A percentile compares a stretch with the other conserved stretches of the same genome.
Evolutionary conservation across 2,113 vertebrate genomes (phyloP).

Genomic region (Herpailurus yagouaroundi): DNA sequence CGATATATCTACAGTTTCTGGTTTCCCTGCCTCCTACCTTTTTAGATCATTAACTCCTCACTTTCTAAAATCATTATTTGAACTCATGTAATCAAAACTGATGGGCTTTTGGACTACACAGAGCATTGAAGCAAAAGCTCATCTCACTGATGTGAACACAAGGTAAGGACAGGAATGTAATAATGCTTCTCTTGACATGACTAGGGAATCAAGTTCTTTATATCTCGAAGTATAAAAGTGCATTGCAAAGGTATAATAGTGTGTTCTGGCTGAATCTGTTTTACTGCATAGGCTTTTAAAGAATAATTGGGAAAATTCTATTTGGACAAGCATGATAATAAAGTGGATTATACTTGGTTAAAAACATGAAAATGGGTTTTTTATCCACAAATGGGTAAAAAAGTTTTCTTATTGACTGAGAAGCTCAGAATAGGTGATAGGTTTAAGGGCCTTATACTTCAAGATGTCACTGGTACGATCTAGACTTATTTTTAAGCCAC

Average conservation of each 20-base stretch:
- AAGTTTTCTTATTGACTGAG: not conserved
- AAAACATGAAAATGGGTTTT: not conserved
- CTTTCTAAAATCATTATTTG: not conserved
- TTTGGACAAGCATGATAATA: not conserved
- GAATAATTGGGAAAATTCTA: slow-evolving; percentile 19
- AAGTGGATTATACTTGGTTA: not conserved
- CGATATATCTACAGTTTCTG: not conserved
- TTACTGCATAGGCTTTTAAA: not conserved
- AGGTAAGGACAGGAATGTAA: not conserved
- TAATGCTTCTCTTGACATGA: slow-evolving; percentile 4
- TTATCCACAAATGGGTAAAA: not conserved
- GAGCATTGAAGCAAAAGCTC: not conserved
- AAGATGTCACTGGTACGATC: not conserved
- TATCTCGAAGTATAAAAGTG: not conserved
- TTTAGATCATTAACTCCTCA: not conserved
- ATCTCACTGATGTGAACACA: not conserved
- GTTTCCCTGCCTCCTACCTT: not conserved
- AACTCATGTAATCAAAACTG: not conserved
- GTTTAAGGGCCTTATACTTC: not conserved
- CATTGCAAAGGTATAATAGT: not conserved
- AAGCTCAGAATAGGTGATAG: not conserved
- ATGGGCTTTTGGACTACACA: not conserved
- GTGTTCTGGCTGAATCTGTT: not conserved
- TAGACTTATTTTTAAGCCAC: not conserved
- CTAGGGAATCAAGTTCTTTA: not conserved